phyloP scores from a whole-genome alignment of 1,140 invertebrate genomes.

The Drosophila equinoxialis region DNA sequence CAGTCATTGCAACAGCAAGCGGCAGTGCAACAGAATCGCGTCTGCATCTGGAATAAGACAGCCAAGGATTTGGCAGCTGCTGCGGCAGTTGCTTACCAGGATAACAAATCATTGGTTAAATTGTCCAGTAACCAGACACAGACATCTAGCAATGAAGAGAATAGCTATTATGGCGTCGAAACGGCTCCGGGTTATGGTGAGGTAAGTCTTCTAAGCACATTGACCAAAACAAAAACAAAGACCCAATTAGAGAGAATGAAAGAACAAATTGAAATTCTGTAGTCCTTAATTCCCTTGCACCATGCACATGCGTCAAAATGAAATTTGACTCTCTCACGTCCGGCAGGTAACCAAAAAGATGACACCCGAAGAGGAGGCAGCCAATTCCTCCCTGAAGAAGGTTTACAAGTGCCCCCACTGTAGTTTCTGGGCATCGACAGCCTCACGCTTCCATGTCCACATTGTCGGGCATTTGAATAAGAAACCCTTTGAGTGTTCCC shows the following conservation, averaged over 20 bases:
- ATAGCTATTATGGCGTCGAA: slow-evolving; percentile 84
- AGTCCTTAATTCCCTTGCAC: slow-evolving; percentile 48
- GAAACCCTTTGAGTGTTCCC: slow-evolving; percentile 97
- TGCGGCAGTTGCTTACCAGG: slow-evolving; percentile 50
- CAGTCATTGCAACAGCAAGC: slow-evolving; percentile 61
- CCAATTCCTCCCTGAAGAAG: slow-evolving; percentile 84
- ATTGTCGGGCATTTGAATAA: slow-evolving; percentile 96
- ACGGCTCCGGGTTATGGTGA: slow-evolving; percentile 84
- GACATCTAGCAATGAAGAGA: slow-evolving; percentile 70
- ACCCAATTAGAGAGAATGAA: background rate
- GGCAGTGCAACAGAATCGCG: slow-evolving; percentile 82
- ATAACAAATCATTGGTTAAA: slow-evolving; percentile 46
- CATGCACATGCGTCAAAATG: slow-evolving; percentile 78
- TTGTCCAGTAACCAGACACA: slow-evolving; percentile 29
- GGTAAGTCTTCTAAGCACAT: slow-evolving; percentile 71
- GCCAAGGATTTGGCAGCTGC: slow-evolving; percentile 82
- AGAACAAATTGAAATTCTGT: background rate
- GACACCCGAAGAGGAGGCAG: slow-evolving; percentile 81
- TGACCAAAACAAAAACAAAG: background rate
- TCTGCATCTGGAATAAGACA: slow-evolving; percentile 87
- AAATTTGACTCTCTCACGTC: slow-evolving; percentile 83
- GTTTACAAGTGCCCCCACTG: slow-evolving; percentile 96
- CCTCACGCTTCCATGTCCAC: slow-evolving; percentile 96
- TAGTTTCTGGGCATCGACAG: slow-evolving; percentile 94
- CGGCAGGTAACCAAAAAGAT: slow-evolving; percentile 83